phyloP scores from a whole-genome alignment of 2,888 invertebrate species.

The Synergus itoensis region DNA sequence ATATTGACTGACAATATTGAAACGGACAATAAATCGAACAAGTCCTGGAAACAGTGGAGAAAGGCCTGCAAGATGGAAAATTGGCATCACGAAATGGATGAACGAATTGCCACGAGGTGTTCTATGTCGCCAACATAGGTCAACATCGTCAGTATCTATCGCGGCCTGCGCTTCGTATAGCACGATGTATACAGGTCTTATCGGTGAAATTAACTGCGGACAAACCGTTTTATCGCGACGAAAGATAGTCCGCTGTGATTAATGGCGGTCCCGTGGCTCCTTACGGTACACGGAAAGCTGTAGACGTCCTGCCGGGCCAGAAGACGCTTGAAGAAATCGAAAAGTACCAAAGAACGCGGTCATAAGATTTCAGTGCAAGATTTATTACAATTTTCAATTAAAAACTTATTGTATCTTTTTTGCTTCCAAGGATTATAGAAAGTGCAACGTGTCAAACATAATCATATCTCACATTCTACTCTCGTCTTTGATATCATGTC shows the following conservation, averaged over 20 bases:
- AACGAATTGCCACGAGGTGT: slow-evolving; percentile 41
- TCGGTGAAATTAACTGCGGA: slow-evolving; percentile 60
- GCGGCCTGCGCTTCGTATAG: slow-evolving; percentile 42
- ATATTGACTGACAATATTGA: too few species aligned
- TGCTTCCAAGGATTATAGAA: neutral
- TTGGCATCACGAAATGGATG: slow-evolving; percentile 37
- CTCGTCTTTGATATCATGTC: neutral
- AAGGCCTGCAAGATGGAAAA: neutral
- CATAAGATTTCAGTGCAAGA: slow-evolving; percentile 41
- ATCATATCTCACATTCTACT: slow-evolving; percentile 6
- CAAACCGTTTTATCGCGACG: slow-evolving; percentile 61
- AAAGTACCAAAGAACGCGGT: slow-evolving; percentile 44
- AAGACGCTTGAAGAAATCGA: slow-evolving; percentile 46
- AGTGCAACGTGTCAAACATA: slow-evolving; percentile 35
- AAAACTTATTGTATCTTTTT: slow-evolving; percentile 26
- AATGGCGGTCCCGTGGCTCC: slow-evolving; percentile 56
- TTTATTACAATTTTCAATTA: slow-evolving; percentile 40
- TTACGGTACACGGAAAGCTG: slow-evolving; percentile 48
- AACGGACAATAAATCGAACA: too few species aligned
- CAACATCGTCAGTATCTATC: slow-evolving; percentile 43
- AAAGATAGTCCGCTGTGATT: slow-evolving; percentile 56
- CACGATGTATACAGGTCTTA: slow-evolving; percentile 49
- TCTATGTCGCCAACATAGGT: slow-evolving; percentile 43
- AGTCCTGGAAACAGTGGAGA: neutral
- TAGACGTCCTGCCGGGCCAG: slow-evolving; percentile 45